phyloP scores from a whole-genome alignment of 1,140 invertebrate genomes.

The Oedothorax gibbosus region DNA sequence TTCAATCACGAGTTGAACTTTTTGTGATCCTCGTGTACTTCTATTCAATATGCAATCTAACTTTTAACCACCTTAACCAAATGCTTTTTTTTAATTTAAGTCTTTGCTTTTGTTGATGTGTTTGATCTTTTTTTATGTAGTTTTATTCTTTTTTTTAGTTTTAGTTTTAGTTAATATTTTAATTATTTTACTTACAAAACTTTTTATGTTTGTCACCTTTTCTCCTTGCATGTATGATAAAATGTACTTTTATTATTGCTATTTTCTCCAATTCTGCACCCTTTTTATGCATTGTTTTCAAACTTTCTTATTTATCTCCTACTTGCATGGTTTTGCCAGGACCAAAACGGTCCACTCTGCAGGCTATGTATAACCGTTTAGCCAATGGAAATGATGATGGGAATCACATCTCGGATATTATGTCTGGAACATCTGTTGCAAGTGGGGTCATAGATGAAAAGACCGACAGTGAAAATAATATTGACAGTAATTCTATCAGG shows the following conservation, averaged over 20 bases:
- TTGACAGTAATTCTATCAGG: slow-evolving; percentile 35
- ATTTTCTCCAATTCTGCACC: slow-evolving; percentile 26
- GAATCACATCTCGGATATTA: slow-evolving; percentile 41
- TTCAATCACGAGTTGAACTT: too few species aligned
- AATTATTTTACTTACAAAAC: too few species aligned
- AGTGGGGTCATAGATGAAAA: slow-evolving; percentile 32
- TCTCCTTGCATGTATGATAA: slow-evolving; percentile 24
- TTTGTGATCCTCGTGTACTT: too few species aligned
- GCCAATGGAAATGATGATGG: slow-evolving; percentile 66
- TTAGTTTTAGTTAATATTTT: too few species aligned
- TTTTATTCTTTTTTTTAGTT: too few species aligned
- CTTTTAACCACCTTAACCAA: too few species aligned
- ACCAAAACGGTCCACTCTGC: slow-evolving; percentile 70
- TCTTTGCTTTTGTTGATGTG: too few species aligned
- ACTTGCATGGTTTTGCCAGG: slow-evolving; percentile 65
- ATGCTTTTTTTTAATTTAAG: too few species aligned
- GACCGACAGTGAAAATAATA: slow-evolving; percentile 37
- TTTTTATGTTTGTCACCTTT: slow-evolving; percentile 7
- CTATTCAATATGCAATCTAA: too few species aligned
- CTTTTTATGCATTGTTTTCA: slow-evolving; percentile 32
- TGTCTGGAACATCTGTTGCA: slow-evolving; percentile 45
- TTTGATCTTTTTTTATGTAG: too few species aligned
- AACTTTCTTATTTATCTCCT: slow-evolving; percentile 49
- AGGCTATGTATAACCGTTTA: slow-evolving; percentile 71
- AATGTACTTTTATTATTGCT: slow-evolving; percentile 28